Percentiles rank a stretch among this genome's conserved stretches.
Evolutionary conservation across 2,113 vertebrate species (phyloP).

Genomic region (Ophiodon elongatus): DNA sequence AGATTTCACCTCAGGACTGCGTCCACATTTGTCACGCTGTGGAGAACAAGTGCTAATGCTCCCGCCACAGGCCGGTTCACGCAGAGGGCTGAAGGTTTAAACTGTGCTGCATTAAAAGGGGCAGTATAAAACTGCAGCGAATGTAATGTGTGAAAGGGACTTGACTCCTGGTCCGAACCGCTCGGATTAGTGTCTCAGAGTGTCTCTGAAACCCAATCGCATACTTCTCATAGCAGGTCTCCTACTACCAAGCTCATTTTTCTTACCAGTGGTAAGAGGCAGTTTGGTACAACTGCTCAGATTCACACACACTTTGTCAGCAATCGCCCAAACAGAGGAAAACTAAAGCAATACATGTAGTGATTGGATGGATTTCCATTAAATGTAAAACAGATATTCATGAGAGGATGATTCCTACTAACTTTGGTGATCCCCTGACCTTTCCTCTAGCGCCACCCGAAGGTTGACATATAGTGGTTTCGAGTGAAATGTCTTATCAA

Average conservation of each 20-base stretch:
- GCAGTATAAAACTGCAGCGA: slow-evolving; percentile 1
- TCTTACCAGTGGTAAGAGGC: slow-evolving; percentile 3
- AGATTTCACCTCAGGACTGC: slow-evolving; percentile 45
- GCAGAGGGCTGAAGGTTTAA: slow-evolving; percentile 32
- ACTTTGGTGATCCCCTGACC: not conserved
- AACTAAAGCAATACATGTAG: not conserved
- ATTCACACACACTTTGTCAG: not conserved
- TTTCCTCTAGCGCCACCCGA: not conserved
- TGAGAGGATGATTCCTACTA: not conserved
- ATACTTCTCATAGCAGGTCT: not conserved
- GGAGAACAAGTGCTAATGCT: slow-evolving; percentile 6
- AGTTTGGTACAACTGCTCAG: not conserved
- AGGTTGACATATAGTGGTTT: no score
- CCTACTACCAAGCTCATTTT: not conserved
- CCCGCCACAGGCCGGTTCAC: slow-evolving; percentile 8
- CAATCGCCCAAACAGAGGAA: not conserved
- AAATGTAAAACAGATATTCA: not conserved
- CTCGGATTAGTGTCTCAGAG: not conserved
- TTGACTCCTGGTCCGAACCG: not conserved
- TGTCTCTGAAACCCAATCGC: not conserved
- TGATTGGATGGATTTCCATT: not conserved
- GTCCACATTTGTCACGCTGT: slow-evolving; percentile 31
- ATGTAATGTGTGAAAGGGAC: slow-evolving; percentile 15
- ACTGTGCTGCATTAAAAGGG: slow-evolving; percentile 25
- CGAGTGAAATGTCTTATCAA: no score